Evolutionary conservation across 1,140 invertebrate species (phyloP).

Genomic region (Bombus difficillimus): DNA sequence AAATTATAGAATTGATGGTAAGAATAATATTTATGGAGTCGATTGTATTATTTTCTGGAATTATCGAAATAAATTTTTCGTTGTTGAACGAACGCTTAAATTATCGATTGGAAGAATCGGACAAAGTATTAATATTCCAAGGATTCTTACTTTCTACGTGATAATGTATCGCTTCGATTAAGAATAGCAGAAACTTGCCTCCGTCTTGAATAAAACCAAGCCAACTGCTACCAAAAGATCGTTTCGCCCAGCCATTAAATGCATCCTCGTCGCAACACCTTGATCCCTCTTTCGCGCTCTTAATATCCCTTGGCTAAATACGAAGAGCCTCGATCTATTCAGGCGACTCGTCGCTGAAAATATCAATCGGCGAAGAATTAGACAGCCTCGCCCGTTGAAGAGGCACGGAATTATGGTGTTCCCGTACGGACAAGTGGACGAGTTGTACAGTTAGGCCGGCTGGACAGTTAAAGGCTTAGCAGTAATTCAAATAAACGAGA

Average conservation of each 20-base stretch:
- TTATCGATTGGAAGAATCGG: too few species aligned
- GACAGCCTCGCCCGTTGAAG: neutral
- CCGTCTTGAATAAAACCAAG: neutral
- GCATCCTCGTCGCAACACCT: neutral
- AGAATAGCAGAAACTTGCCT: neutral
- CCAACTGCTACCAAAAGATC: neutral
- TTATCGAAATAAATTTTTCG: too few species aligned
- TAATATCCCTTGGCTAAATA: too few species aligned
- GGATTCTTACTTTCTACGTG: neutral
- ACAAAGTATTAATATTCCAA: neutral
- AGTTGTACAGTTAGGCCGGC: slow-evolving; percentile 32
- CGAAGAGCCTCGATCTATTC: neutral
- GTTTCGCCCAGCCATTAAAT: neutral
- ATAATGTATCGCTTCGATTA: neutral
- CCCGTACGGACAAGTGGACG: slow-evolving; percentile 18
- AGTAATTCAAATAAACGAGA: slow-evolving; percentile 64
- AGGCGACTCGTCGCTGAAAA: neutral
- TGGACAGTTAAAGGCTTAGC: slow-evolving; percentile 40
- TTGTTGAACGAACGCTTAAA: too few species aligned
- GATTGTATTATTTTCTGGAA: too few species aligned
- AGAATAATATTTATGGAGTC: too few species aligned
- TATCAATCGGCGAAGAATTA: neutral
- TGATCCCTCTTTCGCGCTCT: neutral
- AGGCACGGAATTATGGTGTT: slow-evolving; percentile 17
- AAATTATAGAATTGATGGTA: too few species aligned